These are phyloP conservation scores for Tanytarsus gracilentus DNA, from an alignment of 2,888 invertebrate genomes.

Conservation along the genomic window DNA sequence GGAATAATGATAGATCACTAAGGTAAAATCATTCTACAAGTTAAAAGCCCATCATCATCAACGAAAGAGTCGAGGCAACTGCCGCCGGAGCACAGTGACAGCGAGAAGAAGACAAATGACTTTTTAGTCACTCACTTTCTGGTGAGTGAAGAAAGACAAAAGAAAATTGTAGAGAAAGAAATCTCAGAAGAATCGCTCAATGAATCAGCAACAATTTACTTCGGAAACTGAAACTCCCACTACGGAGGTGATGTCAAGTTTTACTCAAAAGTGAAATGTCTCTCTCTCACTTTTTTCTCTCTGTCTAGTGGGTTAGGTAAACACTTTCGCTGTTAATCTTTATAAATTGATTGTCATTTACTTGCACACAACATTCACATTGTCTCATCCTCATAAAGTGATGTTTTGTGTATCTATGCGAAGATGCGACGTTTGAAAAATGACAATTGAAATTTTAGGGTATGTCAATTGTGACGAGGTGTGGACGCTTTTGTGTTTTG, in stretches of 20 bases:
- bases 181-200: background rate
- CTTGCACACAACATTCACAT: background rate
- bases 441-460: conserved; percentile 4
- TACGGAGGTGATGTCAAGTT: background rate
- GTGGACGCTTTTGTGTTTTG: too few species aligned
- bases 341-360: conserved; percentile 10
- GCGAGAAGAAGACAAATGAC: background rate
- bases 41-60: too few species aligned
- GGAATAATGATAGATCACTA: too few species aligned
- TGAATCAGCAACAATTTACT: conserved; percentile 9
- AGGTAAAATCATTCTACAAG: too few species aligned
- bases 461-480: too few species aligned
- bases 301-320: conserved; percentile 2
- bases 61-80: too few species aligned
- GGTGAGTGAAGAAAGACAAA: background rate
- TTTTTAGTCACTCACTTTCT: too few species aligned
- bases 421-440: background rate
- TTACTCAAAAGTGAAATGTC: background rate
- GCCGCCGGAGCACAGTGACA: too few species aligned
- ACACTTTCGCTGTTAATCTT: conserved; percentile 1
- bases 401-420: background rate
- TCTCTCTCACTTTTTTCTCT: background rate
- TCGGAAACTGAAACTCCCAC: conserved; percentile 6
- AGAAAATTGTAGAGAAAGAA: background rate
- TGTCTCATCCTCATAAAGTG: background rate